These are phyloP conservation scores for Eciton burchellii DNA, from an alignment of 1,140 invertebrate genomes.

Conservation along the genomic window DNA sequence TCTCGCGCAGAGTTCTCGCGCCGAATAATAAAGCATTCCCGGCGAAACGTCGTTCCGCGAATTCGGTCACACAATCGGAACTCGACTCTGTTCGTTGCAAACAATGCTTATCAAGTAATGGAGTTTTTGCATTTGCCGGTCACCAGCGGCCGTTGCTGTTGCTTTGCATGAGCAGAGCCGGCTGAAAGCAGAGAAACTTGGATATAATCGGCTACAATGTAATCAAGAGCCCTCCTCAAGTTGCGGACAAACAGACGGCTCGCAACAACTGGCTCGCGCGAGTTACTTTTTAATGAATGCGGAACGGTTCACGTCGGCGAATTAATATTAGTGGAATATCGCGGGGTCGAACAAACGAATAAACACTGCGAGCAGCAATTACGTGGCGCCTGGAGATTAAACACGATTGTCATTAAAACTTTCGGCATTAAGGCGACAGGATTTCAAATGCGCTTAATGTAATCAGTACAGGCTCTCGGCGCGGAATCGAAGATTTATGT, in stretches of 20 bases:
- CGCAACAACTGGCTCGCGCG: neutral
- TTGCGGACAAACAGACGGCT: slow-evolving; percentile 7
- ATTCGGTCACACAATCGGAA: slow-evolving; percentile 7
- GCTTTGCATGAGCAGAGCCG: slow-evolving; percentile 2
- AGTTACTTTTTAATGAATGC: slow-evolving; percentile 37
- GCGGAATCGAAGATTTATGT: slow-evolving; percentile 53
- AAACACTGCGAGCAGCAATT: slow-evolving; percentile 39
- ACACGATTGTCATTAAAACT: slow-evolving; percentile 55
- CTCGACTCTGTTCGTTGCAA: neutral
- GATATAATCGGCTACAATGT: slow-evolving; percentile 30
- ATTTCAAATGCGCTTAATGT: slow-evolving; percentile 43
- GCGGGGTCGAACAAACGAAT: slow-evolving; percentile 28
- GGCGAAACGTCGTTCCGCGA: neutral
- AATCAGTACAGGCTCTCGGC: slow-evolving; percentile 10
- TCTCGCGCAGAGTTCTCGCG: neutral
- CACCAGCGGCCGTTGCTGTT: neutral
- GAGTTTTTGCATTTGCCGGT: slow-evolving; percentile 4
- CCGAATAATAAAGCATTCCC: neutral
- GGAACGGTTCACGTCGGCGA: neutral
- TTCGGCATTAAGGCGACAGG: slow-evolving; percentile 29
- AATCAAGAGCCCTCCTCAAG: slow-evolving; percentile 31
- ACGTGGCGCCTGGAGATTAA: slow-evolving; percentile 15
- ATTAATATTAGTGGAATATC: slow-evolving; percentile 47
- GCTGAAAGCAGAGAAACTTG: slow-evolving; percentile 7
- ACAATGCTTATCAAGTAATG: slow-evolving; percentile 25